Conservation (phyloP, 2,888 invertebrate species). For the Scaptomyza flava region DNA sequence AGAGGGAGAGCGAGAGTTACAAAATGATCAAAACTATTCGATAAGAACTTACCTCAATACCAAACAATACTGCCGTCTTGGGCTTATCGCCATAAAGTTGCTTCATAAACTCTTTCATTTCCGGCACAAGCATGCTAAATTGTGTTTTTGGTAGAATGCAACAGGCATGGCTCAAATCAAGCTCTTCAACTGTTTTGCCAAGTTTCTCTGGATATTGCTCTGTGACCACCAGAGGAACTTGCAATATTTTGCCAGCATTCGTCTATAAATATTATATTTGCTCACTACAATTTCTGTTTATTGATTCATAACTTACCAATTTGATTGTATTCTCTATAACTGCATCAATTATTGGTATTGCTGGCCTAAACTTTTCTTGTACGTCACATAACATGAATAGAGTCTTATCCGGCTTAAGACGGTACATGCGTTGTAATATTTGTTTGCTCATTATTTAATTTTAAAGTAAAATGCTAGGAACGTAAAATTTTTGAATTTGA, state of each 20-base stretch:
- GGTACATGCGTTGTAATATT: slow-evolving; percentile 40
- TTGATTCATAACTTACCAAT: slow-evolving; percentile 85
- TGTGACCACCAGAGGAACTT: slow-evolving; percentile 88
- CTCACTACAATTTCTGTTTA: not conserved
- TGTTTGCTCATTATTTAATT: slow-evolving; percentile 31
- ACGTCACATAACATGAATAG: slow-evolving; percentile 92
- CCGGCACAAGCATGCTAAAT: slow-evolving; percentile 91
- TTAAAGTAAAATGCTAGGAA: not conserved
- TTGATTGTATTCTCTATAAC: slow-evolving; percentile 88
- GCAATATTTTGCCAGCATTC: slow-evolving; percentile 87
- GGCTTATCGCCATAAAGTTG: slow-evolving; percentile 85
- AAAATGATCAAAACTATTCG: no score
- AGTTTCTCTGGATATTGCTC: slow-evolving; percentile 91
- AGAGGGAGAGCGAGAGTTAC: not conserved
- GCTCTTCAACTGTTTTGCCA: slow-evolving; percentile 89
- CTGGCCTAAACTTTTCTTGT: slow-evolving; percentile 91
- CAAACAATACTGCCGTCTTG: slow-evolving; percentile 87
- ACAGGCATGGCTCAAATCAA: slow-evolving; percentile 88
- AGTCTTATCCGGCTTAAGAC: slow-evolving; percentile 85
- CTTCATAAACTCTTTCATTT: slow-evolving; percentile 86
- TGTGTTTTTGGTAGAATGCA: slow-evolving; percentile 89
- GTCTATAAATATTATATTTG: slow-evolving; percentile 85
- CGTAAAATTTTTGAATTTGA: slow-evolving; percentile 20
- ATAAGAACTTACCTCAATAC: slow-evolving; percentile 86
- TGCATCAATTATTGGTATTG: slow-evolving; percentile 89